These are phyloP conservation scores for Megaceryle torquata DNA, from an alignment of 2,113 vertebrate genomes.

Conservation along the genomic window DNA sequence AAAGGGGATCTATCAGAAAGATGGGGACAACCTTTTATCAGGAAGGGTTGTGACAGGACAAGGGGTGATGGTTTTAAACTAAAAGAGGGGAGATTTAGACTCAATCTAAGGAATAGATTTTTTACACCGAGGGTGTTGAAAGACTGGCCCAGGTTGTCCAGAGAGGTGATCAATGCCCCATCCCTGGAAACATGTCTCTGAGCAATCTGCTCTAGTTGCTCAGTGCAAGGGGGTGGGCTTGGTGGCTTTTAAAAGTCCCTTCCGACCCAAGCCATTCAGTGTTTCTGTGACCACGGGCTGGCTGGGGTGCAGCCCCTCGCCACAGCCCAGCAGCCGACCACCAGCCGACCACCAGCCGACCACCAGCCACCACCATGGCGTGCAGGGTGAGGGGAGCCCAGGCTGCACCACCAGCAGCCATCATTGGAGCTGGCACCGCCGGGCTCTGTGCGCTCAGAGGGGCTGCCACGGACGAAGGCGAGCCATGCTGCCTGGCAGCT, in stretches of 20 bases:
- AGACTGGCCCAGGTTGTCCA: not conserved
- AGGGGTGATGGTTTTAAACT: not conserved
- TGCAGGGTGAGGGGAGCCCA: no score
- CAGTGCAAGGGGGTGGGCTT: not conserved
- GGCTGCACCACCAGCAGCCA: no score
- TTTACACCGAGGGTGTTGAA: not conserved
- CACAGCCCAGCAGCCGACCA: no score
- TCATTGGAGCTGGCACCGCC: not conserved
- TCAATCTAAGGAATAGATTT: not conserved
- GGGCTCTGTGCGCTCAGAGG: not conserved
- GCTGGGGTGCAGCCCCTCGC: not conserved
- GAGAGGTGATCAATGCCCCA: no score
- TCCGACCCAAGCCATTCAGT: not conserved
- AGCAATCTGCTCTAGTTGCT: not conserved
- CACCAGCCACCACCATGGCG: no score
- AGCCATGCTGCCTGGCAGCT: not conserved
- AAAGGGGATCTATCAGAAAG: not conserved
- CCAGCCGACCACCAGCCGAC: rapidly evolving
- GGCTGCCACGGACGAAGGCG: not conserved
- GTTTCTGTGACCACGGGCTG: not conserved
- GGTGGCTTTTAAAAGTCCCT: not conserved
- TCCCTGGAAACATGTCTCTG: no score
- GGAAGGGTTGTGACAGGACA: not conserved
- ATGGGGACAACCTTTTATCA: not conserved
- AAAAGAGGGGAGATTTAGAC: not conserved